Conservation (phyloP, 2,797 vertebrate species). For the Corythornis leucogaster region DNA sequence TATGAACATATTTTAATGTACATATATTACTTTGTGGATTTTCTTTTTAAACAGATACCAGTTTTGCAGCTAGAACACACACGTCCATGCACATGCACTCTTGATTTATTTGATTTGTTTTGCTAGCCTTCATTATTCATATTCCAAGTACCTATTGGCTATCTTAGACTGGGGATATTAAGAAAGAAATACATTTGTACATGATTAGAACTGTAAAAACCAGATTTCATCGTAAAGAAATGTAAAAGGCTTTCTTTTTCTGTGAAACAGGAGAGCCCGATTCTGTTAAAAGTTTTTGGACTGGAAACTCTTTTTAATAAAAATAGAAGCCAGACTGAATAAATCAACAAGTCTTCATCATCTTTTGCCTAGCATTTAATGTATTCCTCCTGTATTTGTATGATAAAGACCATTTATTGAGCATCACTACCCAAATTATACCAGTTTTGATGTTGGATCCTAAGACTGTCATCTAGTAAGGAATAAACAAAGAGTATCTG, state of each 20-base stretch:
- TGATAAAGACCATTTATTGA: constrained; percentile 68
- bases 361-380: constrained; percentile 29
- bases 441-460: constrained; percentile 29
- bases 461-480: constrained; percentile 47
- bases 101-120: background rate
- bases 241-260: background rate
- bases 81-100: background rate
- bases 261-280: background rate
- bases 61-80: background rate
- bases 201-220: background rate
- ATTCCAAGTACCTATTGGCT: background rate
- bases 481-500: constrained; percentile 43
- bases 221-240: background rate
- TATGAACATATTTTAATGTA: background rate
- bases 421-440: constrained; percentile 34
- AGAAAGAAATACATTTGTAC: background rate
- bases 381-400: constrained; percentile 49
- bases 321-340: constrained; percentile 2
- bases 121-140: background rate
- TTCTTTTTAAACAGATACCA: background rate
- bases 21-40: background rate
- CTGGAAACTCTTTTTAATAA: background rate
- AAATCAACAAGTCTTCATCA: background rate
- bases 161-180: background rate
- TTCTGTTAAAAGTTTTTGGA: background rate